phyloP scores from a whole-genome alignment of 2,797 vertebrate genomes.

The Stomatorhinus walkeri region DNA sequence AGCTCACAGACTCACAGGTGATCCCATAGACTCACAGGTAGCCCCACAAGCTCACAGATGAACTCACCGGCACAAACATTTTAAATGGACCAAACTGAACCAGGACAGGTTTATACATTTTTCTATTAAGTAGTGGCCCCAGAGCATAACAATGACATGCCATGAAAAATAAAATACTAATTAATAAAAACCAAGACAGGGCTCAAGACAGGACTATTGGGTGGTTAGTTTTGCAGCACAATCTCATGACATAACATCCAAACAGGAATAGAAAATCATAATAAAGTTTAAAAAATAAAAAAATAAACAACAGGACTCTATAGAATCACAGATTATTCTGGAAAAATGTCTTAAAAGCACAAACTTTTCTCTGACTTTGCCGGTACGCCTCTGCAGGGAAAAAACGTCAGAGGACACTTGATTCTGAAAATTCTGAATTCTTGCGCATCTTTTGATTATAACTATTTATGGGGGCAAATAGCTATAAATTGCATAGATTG shows the following conservation, averaged over 20 bases:
- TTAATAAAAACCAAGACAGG: not conserved
- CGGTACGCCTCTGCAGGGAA: not conserved
- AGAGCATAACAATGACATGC: not conserved
- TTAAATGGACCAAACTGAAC: not conserved
- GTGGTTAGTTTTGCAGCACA: not conserved
- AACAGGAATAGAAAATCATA: not conserved
- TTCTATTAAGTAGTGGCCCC: not conserved
- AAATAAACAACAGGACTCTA: not conserved
- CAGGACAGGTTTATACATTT: not conserved
- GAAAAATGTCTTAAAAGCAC: not conserved
- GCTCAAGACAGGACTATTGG: not conserved
- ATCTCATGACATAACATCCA: not conserved
- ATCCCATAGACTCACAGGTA: not conserved
- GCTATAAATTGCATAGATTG: not conserved
- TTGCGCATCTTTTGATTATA: not conserved
- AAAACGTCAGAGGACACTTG: not conserved
- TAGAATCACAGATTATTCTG: not conserved
- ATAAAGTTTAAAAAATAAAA: not conserved
- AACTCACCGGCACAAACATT: not conserved
- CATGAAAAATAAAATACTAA: not conserved
- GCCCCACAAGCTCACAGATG: not conserved
- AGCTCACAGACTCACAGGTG: not conserved
- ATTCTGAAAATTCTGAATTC: not conserved
- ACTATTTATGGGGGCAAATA: not conserved
- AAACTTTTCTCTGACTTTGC: not conserved